Evolutionary conservation across 2,797 vertebrate species (phyloP).

Genomic region (Chiroxiphia lanceolata): DNA sequence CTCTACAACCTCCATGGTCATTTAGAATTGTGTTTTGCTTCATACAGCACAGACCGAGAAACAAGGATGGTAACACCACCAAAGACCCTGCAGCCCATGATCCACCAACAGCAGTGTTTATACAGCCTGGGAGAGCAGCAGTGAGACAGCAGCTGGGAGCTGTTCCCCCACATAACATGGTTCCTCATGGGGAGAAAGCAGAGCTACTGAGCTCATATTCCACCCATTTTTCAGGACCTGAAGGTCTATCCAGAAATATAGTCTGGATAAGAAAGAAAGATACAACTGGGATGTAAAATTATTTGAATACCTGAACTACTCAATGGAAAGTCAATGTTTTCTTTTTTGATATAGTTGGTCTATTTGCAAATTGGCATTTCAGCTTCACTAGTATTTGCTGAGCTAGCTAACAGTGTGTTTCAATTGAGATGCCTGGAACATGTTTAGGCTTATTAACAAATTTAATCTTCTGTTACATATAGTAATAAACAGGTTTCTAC

Average conservation of each 20-base stretch:
- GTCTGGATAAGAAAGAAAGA: background rate
- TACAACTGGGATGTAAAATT: background rate
- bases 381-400: background rate
- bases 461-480: background rate
- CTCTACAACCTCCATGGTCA: background rate
- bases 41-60: background rate
- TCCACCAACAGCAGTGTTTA: background rate
- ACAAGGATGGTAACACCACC: background rate
- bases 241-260: background rate
- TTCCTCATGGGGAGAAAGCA: background rate
- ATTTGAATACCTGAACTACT: background rate
- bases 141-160: background rate
- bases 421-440: background rate
- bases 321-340: background rate
- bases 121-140: background rate
- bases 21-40: background rate
- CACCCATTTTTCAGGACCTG: background rate
- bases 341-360: background rate
- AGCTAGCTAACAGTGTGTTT: background rate
- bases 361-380: background rate
- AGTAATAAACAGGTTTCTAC: background rate
- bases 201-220: background rate
- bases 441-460: conserved; percentile 7
- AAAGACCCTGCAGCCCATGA: background rate
- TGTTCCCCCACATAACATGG: background rate